Base-by-base conservation (phyloP, 1,140 invertebrate species). In the Drosophila sucinea region DNA sequence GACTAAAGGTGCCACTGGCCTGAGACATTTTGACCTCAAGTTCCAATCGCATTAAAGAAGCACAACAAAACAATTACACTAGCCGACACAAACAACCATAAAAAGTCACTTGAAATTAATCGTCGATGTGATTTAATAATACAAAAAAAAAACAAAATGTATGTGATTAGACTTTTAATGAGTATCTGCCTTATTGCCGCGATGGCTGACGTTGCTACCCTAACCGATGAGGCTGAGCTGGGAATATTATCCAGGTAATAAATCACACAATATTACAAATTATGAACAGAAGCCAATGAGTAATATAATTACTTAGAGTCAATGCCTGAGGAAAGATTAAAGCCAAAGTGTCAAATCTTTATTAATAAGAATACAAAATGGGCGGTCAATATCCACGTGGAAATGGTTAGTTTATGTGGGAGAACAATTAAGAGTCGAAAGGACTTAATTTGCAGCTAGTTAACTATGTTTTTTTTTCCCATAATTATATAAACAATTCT, bases 201-300 rank as follows among this genome's bases (percentile, higher is more conserved):
- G 30, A 47, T 77, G 8, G 55, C 67, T 17, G 10, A 58, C 54
- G 68, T 71, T 38, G 35, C 54, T 27, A 60, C 56, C 30, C 51
- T 40, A 44, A 54, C 63, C n/a, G 60, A 33, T 40, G 61, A 65
- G 10, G 35, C 58, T 58, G 44, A 68, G 44, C 61, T 60, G 54
- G 58, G 75, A 40, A 51, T n/a, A 41, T 38, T 25, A 47, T 55
- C 27, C 32, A 79, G 79, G 79, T 79, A 81, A 60, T 67, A 61
- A 54, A 54, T 44, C 33, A 54, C 33, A 8, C 10, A 51, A 51
- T 3, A 11, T 70, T 2, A 60, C 11, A 29, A 35, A 10, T 33
- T 44, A 62, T 63, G 27, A 60, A 23, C 4, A 25, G 11, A 60
- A 41, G 11, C 1, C n/a, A 17, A 41, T n/a, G 44, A 25, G 23